These are phyloP conservation scores for Chrysoperla carnea DNA, from an alignment of 1,140 invertebrate genomes.

Conservation along the genomic window DNA sequence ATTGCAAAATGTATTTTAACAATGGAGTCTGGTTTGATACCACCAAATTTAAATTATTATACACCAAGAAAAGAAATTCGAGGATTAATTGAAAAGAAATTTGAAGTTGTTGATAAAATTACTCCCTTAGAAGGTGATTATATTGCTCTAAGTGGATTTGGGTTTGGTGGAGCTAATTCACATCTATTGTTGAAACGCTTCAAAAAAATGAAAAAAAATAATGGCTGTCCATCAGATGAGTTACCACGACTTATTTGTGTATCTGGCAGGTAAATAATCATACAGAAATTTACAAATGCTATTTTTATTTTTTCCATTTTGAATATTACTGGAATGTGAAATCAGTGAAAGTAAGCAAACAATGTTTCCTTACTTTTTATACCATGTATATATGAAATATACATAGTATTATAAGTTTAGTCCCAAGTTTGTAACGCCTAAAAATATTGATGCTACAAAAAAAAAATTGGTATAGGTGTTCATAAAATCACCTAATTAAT, in stretches of 20 bases:
- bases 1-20: conserved; percentile 26
- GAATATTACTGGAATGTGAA: too few species aligned
- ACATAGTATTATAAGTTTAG: too few species aligned
- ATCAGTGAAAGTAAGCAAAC: too few species aligned
- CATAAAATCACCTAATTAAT: too few species aligned
- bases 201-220: conserved; percentile 12
- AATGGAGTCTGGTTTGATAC: conserved; percentile 20
- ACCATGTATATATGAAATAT: too few species aligned
- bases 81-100: conserved; percentile 33
- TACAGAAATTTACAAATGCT: too few species aligned
- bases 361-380: too few species aligned
- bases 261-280: conserved; percentile 23
- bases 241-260: conserved; percentile 28
- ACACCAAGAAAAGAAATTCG: conserved; percentile 41
- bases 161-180: conserved; percentile 48
- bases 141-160: conserved; percentile 51
- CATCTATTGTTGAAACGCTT: conserved; percentile 32
- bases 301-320: too few species aligned
- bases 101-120: conserved; percentile 36
- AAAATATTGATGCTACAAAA: too few species aligned
- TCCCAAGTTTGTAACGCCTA: too few species aligned
- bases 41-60: conserved; percentile 48
- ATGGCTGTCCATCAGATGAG: conserved; percentile 9
- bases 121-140: conserved; percentile 33
- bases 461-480: too few species aligned